Conservation (phyloP, 2,888 invertebrate genomes). For the Pelosia muscerda region DNA sequence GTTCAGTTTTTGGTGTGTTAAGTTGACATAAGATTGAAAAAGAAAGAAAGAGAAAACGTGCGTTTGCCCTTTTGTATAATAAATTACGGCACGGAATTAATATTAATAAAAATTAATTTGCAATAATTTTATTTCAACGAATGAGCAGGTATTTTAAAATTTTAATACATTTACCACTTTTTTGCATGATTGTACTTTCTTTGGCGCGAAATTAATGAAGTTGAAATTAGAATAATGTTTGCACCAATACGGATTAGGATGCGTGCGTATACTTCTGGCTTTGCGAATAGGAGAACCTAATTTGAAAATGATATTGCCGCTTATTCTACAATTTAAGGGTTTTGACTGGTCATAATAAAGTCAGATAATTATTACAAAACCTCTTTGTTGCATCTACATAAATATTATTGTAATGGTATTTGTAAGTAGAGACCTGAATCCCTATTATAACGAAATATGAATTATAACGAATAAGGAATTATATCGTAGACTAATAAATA, state of each 20-base stretch:
- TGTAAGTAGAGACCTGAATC: conserved; percentile 14
- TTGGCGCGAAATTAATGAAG: not conserved
- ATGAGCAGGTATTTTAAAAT: not conserved
- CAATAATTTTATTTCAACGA: not conserved
- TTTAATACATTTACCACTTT: not conserved
- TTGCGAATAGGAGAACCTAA: not conserved
- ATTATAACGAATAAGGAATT: not conserved
- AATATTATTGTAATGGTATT: conserved; percentile 8
- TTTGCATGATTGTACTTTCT: conserved; percentile 5
- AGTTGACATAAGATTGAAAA: not conserved
- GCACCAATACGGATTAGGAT: not conserved
- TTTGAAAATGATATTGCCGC: not conserved
- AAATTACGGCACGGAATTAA: not conserved
- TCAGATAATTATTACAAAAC: conserved; percentile 6
- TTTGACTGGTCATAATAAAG: conserved; percentile 19
- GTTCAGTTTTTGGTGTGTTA: not conserved
- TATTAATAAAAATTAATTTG: not conserved
- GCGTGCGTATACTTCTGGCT: not conserved
- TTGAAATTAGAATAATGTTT: not conserved
- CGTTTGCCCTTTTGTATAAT: no score
- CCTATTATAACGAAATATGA: not conserved
- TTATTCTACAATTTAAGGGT: not conserved
- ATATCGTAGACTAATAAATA: conserved; percentile 3
- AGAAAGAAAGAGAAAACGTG: not conserved
- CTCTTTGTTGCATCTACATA: conserved; percentile 13